phyloP scores from a whole-genome alignment of 2,113 vertebrate species.

The Eulemur rufifrons region DNA sequence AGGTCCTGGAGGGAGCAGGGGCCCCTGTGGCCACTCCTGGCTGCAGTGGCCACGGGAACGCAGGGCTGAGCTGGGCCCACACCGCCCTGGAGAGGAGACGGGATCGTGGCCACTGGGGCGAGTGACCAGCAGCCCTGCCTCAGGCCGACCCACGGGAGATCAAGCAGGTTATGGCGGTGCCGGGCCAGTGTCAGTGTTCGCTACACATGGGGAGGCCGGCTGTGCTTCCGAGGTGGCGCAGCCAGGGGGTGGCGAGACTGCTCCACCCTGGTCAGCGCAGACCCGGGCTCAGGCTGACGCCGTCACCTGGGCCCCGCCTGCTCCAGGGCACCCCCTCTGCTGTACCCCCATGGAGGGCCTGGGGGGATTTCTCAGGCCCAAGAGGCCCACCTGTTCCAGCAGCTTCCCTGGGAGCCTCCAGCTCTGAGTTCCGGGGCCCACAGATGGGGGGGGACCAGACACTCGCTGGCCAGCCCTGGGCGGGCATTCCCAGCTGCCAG shows the following conservation, averaged over 20 bases:
- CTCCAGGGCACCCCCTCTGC: not conserved
- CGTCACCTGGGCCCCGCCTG: not conserved
- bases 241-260: rapidly evolving
- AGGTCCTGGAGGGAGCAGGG: not conserved
- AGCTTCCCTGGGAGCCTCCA: not conserved
- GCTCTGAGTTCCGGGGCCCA: not conserved
- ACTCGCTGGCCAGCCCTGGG: not conserved
- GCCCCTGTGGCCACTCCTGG: not conserved
- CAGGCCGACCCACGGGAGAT: rapidly evolving
- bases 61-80: not conserved
- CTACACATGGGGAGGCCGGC: rapidly evolving
- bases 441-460: rapidly evolving
- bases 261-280: no score
- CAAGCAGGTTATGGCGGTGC: rapidly evolving
- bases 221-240: not conserved
- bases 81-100: not conserved
- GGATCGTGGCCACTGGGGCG: rapidly evolving
- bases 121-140: not conserved
- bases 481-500: not conserved
- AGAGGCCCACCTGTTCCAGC: not conserved
- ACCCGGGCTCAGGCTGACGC: not conserved
- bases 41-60: not conserved
- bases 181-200: not conserved
- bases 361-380: not conserved
- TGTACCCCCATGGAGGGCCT: not conserved